phyloP scores from a whole-genome alignment of 2,113 vertebrate species.

The Myocastor coypus region DNA sequence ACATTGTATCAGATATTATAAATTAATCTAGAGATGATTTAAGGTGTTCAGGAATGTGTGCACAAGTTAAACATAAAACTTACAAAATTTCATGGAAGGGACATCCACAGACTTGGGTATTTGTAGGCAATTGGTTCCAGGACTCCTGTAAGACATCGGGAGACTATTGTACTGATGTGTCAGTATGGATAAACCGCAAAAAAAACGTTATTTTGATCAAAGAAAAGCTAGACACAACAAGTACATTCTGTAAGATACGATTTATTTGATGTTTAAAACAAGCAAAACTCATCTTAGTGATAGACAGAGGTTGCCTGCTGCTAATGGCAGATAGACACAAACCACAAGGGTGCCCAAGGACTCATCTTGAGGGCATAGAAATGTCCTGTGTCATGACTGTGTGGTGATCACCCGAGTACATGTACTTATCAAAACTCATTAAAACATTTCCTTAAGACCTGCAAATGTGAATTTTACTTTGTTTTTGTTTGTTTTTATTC shows the following conservation, averaged over 20 bases:
- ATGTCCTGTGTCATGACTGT: not conserved
- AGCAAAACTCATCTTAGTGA: not conserved
- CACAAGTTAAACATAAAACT: not conserved
- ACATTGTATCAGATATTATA: not conserved
- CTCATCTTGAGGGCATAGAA: not conserved
- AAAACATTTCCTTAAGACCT: constrained; percentile 13
- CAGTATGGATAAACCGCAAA: not conserved
- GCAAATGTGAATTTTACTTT: too few species aligned
- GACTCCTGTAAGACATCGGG: not conserved
- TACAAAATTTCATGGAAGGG: not conserved
- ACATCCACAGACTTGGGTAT: not conserved
- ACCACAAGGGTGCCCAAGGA: not conserved
- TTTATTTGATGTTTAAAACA: not conserved
- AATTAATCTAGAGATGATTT: not conserved
- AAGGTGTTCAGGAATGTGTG: not conserved
- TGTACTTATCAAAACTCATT: constrained; percentile 1
- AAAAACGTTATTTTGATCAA: not conserved
- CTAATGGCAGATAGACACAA: not conserved
- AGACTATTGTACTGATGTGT: not conserved
- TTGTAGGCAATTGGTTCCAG: not conserved
- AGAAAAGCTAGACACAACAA: not conserved
- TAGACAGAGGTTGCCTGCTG: not conserved
- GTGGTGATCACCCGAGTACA: not conserved
- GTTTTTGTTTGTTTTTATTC: too few species aligned
- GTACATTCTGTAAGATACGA: not conserved